Conservation (phyloP, 1,140 invertebrate species). For the Ruditapes philippinarum region DNA sequence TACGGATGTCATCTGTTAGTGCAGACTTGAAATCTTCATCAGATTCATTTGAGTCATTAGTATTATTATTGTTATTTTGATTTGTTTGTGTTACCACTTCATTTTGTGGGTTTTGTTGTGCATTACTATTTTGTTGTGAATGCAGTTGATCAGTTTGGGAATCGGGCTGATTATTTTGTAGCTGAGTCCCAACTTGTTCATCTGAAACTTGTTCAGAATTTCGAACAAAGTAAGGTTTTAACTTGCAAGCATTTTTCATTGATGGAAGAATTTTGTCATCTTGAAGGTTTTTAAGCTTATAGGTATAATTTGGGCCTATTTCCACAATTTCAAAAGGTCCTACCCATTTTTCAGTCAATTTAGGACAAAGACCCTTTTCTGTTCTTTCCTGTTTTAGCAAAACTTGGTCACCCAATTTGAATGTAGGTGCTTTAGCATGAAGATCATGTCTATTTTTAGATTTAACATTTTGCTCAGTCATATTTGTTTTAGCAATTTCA, state of each 20-base stretch:
- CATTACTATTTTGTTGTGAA: background rate
- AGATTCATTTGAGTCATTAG: background rate
- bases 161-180: background rate
- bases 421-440: background rate
- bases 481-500: background rate
- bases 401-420: background rate
- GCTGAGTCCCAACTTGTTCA: background rate
- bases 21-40: background rate
- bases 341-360: background rate
- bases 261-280: background rate
- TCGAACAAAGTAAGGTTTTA: background rate
- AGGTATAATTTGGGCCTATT: background rate
- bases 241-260: background rate
- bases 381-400: background rate
- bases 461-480: background rate
- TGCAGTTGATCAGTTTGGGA: too few relatives aligned
- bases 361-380: background rate
- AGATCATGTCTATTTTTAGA: conserved; percentile 2
- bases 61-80: background rate
- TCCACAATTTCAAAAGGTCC: conserved; percentile 7
- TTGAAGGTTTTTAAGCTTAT: background rate
- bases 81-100: background rate
- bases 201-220: background rate
- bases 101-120: background rate
- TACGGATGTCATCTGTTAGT: background rate